Evolutionary conservation across 2,113 vertebrate species (phyloP).

Genomic region (Bostrychus sinensis): DNA sequence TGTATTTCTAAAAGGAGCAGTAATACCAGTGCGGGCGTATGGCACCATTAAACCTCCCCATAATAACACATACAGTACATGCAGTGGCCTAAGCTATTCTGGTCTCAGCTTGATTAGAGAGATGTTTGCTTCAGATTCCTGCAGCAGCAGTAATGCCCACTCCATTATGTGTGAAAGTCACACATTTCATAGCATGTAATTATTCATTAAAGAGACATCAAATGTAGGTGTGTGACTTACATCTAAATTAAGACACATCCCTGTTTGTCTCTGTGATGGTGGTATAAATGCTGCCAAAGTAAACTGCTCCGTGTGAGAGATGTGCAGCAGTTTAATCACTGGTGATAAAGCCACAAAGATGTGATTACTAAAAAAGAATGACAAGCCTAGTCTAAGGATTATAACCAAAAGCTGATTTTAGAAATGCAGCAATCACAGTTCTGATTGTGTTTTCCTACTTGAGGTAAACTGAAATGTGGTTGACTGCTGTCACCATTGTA

Average conservation of each 20-base stretch:
- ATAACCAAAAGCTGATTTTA: not conserved
- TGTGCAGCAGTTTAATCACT: not conserved
- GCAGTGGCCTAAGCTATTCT: conserved; percentile 14
- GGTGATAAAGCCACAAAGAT: not conserved
- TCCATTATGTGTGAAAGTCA: conserved; percentile 28
- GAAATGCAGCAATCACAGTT: too few species aligned
- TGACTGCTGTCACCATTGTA: too few species aligned
- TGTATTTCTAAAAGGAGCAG: conserved; percentile 8
- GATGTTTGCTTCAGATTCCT: conserved; percentile 5
- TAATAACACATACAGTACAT: conserved; percentile 5
- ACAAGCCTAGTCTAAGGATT: not conserved
- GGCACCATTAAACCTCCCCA: not conserved
- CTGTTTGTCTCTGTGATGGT: not conserved
- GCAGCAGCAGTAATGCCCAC: not conserved
- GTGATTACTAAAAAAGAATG: not conserved
- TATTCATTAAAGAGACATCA: conserved; percentile 19
- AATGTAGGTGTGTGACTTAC: not conserved
- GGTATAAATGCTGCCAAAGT: not conserved
- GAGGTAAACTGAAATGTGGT: too few species aligned
- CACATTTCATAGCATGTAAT: conserved; percentile 19
- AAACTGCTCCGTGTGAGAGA: not conserved
- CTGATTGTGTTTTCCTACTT: too few species aligned
- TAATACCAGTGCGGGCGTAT: not conserved
- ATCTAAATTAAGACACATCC: not conserved
- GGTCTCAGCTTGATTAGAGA: not conserved